Evolutionary conservation across 2,113 vertebrate species (phyloP).

Genomic region (Lagopus leucura): DNA sequence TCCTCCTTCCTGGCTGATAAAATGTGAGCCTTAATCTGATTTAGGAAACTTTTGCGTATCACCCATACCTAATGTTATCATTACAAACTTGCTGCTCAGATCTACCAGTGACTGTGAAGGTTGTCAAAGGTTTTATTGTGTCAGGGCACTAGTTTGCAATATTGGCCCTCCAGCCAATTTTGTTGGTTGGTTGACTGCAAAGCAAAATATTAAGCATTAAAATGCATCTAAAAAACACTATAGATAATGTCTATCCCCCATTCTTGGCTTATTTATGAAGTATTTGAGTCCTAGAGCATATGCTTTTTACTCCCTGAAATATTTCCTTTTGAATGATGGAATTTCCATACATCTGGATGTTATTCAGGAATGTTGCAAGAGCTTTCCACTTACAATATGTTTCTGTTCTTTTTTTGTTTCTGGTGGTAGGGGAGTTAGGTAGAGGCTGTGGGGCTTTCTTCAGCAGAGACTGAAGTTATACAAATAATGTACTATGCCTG

Average conservation of each 20-base stretch:
- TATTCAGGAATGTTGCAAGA: not conserved
- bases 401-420: not conserved
- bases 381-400: not conserved
- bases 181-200: not conserved
- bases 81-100: not conserved
- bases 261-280: not conserved
- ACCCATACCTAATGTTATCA: not conserved
- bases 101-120: not conserved
- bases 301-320: not conserved
- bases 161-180: not conserved
- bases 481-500: not conserved
- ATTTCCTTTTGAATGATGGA: not conserved
- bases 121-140: not conserved
- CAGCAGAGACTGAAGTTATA: not conserved
- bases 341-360: not conserved
- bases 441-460: not conserved
- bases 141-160: not conserved
- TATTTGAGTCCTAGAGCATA: not conserved
- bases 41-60: not conserved
- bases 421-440: not conserved
- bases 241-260: not conserved
- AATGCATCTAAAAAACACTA: not conserved
- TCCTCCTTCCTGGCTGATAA: not conserved
- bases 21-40: not conserved
- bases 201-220: not conserved